Evolutionary conservation across 1,140 invertebrate genomes (phyloP).

Genomic region (Melitaea cinxia): DNA sequence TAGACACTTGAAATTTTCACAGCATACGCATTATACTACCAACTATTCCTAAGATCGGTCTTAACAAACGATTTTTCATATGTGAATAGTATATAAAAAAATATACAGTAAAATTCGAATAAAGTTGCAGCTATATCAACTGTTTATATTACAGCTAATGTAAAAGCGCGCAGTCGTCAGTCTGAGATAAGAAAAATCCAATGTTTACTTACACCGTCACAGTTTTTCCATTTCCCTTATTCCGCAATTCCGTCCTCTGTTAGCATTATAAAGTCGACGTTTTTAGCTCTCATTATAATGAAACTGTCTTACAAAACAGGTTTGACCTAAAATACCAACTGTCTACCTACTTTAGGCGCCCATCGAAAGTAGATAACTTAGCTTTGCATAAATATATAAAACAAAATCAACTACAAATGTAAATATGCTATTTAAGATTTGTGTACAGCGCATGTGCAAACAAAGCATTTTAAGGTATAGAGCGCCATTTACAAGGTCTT

Average conservation of each 20-base stretch:
- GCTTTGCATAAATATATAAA: background rate
- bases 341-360: background rate
- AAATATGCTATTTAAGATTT: background rate
- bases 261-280: conserved; percentile 11
- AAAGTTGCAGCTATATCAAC: background rate
- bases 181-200: conserved; percentile 16
- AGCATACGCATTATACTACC: too few species aligned
- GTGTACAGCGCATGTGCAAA: conserved; percentile 29
- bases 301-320: conserved; percentile 20
- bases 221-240: conserved; percentile 19
- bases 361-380: background rate
- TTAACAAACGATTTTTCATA: too few species aligned
- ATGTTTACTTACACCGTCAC: conserved; percentile 15
- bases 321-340: conserved; percentile 11
- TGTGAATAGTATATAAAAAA: too few species aligned
- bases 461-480: conserved; percentile 23
- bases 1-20: too few species aligned
- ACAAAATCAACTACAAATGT: background rate
- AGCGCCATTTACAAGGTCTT: conserved; percentile 26
- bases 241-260: conserved; percentile 12
- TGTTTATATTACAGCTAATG: background rate
- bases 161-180: background rate
- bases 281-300: conserved; percentile 22
- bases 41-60: too few species aligned
- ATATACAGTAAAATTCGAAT: too few species aligned